Evolutionary conservation across 1,140 invertebrate species (phyloP), one percentile per base, ranked within the genome.

Genomic region (Akabosia matsudoensis): DNA sequence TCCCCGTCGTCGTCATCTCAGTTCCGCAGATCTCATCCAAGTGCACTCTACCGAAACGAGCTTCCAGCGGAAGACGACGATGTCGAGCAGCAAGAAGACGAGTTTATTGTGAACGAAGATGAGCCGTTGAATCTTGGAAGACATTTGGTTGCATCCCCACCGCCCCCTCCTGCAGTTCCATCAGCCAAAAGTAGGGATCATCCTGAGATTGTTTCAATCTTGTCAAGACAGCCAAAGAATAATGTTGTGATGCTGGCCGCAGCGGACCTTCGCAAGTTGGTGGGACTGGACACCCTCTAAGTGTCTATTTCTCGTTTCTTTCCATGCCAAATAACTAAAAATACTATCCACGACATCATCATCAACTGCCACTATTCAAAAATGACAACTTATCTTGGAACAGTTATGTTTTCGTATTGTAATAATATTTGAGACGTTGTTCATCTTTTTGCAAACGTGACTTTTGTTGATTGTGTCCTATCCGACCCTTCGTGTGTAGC

Each of bases 161-260:
- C 61, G n/a, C 24, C 61, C 2, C 61, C 61, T 30, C 26, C 30
- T 2, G 28, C 28, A 10, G 61, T 31, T 10, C 61, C 24, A 28
- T 67, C 61, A 4, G 28, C 28, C 1, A 7, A 22, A 10, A 67
- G 61, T n/a, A 67, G 61, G 30, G 61, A 67, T 67, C 61, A 67
- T 67, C 61, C 61, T 7, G 61, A 67, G 28, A 30, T 67, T 28
- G 28, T 28, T 4, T 67, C 61, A 2, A 67, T 67, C 61, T 67
- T 67, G 28, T 67, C 61, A 67, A 67, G 61, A 67, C 61, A 67
- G 61, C 61, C 61, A 67, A 67, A 67, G 61, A 67, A 30, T 67
- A 22, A 16, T 7, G n/a, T 30, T 30, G 28, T 67, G 61, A 67
- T 67, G 61, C 14, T 61, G 54, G 37, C 37, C 7, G 61, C 26